Evolutionary conservation across 2,113 vertebrate species (phyloP).

Genomic region (Caretta caretta): DNA sequence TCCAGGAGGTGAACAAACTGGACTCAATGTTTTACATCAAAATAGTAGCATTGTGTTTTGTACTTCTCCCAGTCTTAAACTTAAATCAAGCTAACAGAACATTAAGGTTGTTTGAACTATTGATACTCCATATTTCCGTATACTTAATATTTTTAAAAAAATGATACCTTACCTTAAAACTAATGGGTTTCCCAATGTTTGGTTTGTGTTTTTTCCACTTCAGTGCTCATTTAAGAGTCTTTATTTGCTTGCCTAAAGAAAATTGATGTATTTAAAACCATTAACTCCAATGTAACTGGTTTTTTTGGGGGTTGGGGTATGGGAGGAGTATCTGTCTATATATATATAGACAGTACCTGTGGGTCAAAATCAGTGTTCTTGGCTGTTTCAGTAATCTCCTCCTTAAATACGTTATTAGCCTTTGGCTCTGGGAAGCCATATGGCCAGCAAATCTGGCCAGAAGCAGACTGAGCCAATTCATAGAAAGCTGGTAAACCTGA

Average conservation of each 20-base stretch:
- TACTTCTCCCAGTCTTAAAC: slow-evolving; percentile 25
- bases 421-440: slow-evolving; percentile 74
- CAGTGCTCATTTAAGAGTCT: neutral
- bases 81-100: slow-evolving; percentile 50
- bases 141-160: neutral
- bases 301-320: neutral
- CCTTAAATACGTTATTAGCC: slow-evolving; percentile 57
- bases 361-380: slow-evolving; percentile 29
- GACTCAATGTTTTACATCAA: slow-evolving; percentile 37
- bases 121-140: neutral
- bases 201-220: neutral
- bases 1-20: slow-evolving; percentile 53
- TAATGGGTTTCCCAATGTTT: neutral
- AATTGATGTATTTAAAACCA: rapidly evolving
- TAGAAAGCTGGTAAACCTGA: slow-evolving; percentile 69
- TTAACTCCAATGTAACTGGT: rapidly evolving
- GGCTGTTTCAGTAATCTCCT: slow-evolving; percentile 38
- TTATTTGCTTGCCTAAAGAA: rapidly evolving
- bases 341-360: neutral
- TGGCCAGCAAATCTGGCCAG: slow-evolving; percentile 71
- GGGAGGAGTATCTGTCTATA: neutral
- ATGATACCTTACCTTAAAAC: neutral
- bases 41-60: slow-evolving; percentile 72
- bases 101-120: slow-evolving; percentile 62
- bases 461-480: slow-evolving; percentile 57